Conservation (phyloP, 1,140 invertebrate genomes). For the Pseudomyrmex gracilis region DNA sequence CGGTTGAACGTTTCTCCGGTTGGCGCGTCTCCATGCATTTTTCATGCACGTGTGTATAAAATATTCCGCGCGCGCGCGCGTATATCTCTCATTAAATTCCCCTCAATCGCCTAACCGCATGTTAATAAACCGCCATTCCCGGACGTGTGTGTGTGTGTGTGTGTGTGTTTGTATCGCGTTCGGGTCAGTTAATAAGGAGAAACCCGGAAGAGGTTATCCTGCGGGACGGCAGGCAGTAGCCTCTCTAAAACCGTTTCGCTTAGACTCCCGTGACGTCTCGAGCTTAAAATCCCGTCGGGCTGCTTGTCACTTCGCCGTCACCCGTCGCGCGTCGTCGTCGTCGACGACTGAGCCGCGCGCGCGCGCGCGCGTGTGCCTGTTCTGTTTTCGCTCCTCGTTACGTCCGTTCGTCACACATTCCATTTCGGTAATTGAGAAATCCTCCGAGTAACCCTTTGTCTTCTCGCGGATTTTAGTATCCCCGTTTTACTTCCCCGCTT, state of each 20-base stretch:
- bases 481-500: not conserved
- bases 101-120: conserved; percentile 55
- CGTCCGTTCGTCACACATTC: conserved; percentile 68
- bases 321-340: not conserved
- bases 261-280: conserved; percentile 74
- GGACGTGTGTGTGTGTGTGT: too few relatives aligned
- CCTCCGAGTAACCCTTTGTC: conserved; percentile 48
- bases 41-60: not conserved
- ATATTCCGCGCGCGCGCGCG: not conserved
- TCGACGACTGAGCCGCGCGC: conserved; percentile 21
- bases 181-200: conserved; percentile 60
- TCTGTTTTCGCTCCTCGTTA: conserved; percentile 49
- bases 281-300: conserved; percentile 78
- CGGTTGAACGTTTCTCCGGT: conserved; percentile 39
- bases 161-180: too few relatives aligned
- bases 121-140: conserved; percentile 38
- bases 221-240: conserved; percentile 66
- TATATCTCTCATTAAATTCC: not conserved
- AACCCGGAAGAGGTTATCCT: conserved; percentile 55
- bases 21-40: not conserved
- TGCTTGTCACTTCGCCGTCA: conserved; percentile 66
- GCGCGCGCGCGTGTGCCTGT: not conserved
- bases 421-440: conserved; percentile 73
- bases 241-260: conserved; percentile 71
- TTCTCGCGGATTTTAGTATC: conserved; percentile 43